Base-by-base conservation (phyloP, 1,140 invertebrate genomes). In the Zelostemma sp. region DNA sequence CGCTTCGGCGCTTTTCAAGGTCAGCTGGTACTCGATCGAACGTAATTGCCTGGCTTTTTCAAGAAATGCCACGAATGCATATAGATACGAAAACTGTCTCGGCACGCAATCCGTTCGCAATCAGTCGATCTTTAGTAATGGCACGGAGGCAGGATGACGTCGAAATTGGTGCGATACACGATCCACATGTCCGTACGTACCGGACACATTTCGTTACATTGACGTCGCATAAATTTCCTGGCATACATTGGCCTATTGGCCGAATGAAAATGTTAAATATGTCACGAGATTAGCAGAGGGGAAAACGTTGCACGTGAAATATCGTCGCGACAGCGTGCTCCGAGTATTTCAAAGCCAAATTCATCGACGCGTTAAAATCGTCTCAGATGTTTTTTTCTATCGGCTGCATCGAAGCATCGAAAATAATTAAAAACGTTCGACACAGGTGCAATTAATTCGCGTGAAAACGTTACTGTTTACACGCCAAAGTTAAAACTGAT, bases 231-330 rank as follows among this genome's bases (percentile, higher is more conserved):
- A 70, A 70, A 65, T 70, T 70, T 64, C 16, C 51, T 45, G 43
- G 55, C 60, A 43, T 25, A 54, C 59, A 54, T 50, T 63, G 43
- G 43, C 55, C 55, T 60, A 60, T 59, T 69, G 60, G 50, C 16
- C 56, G 41, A 64, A 49, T 64, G 67, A 64, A 69, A 69, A 60
- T 68, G 55, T 68, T 68, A 68, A 63, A 63, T 68, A 68, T 68
- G 63, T 68, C 59, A 68, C 55, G 60, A 60, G 67, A 70, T 70
- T 70, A 70, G 65, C 61, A 61, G 57, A 61, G n/a, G n/a, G 68
- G 68, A 65, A 70, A 70, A 70, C 65, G 65, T 70, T 65, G 65
- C 68, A 62, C 61, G 57, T 58, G 68, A 65, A 70, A 70, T 61
- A 65, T 70, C 68, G 57, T 70, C 48, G 57, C 61, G 61, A 70